Percentiles rank a stretch among this genome's conserved stretches.
These are phyloP conservation scores for Strix uralensis DNA, from an alignment of 2,113 vertebrate species.

Conservation along the genomic window DNA sequence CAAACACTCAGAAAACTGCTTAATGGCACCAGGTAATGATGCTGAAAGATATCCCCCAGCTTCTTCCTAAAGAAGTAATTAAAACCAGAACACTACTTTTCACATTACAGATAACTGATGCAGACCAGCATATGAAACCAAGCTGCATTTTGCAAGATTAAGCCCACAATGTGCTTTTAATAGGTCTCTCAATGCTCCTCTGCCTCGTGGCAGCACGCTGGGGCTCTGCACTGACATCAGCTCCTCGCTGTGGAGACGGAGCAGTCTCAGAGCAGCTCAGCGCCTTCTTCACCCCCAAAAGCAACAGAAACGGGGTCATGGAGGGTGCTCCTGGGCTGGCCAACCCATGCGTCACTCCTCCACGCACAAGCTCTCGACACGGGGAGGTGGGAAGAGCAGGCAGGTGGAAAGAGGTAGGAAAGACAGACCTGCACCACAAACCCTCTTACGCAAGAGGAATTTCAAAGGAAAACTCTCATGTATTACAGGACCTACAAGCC, in stretches of 20 bases:
- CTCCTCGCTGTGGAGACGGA: background rate
- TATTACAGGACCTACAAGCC: background rate
- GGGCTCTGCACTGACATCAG: background rate
- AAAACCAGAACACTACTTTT: background rate
- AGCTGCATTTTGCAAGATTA: background rate
- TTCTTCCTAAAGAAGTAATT: slow-evolving; percentile 6
- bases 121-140: background rate
- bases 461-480: background rate
- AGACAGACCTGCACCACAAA: background rate
- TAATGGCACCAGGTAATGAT: slow-evolving; percentile 49
- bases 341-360: background rate
- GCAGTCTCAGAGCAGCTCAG: background rate
- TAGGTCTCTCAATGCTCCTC: background rate
- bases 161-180: background rate
- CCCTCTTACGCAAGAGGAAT: background rate
- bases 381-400: background rate
- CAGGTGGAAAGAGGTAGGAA: background rate
- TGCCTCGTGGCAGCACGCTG: background rate
- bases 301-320: rapidly evolving
- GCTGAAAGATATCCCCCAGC: slow-evolving; percentile 29
- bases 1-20: background rate
- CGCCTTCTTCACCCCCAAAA: background rate
- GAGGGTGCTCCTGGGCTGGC: background rate
- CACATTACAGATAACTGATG: background rate
- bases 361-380: background rate